Evolutionary conservation across 2,797 vertebrate species (phyloP).

Genomic region (Poliocrania exsul): DNA sequence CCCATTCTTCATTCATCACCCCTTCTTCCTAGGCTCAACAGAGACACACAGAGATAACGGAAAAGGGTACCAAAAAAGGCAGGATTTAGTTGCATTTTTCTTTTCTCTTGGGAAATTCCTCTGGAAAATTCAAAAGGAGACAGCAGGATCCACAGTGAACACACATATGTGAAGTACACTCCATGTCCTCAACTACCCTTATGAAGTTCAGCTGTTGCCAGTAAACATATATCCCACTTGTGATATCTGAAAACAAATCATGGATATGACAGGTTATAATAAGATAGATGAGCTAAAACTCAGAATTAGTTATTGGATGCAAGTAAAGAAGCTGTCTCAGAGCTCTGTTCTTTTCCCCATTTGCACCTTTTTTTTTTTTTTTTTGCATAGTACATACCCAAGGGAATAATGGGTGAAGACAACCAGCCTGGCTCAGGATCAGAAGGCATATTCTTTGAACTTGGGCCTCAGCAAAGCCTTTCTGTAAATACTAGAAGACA

Average conservation of each 20-base stretch:
- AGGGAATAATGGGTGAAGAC: background rate
- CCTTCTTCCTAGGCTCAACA: background rate
- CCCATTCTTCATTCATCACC: slow-evolving; percentile 18
- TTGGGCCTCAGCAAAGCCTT: background rate
- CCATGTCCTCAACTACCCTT: background rate
- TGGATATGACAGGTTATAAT: background rate
- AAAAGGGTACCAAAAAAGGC: background rate
- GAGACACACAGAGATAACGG: background rate
- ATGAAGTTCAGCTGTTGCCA: background rate
- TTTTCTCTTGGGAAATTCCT: background rate
- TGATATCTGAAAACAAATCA: background rate
- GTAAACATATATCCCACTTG: background rate
- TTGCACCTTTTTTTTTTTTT: background rate
- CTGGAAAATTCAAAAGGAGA: background rate
- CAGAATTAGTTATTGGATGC: background rate
- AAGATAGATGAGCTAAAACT: background rate
- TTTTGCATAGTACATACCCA: background rate
- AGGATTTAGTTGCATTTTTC: background rate
- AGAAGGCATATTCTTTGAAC: background rate
- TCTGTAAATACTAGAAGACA: background rate
- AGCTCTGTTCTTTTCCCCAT: background rate
- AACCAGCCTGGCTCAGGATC: background rate
- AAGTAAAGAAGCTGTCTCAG: background rate
- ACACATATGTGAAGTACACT: background rate
- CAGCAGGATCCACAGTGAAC: background rate